phyloP scores from a whole-genome alignment of 2,888 invertebrate genomes.

The Portevinia maculata region DNA sequence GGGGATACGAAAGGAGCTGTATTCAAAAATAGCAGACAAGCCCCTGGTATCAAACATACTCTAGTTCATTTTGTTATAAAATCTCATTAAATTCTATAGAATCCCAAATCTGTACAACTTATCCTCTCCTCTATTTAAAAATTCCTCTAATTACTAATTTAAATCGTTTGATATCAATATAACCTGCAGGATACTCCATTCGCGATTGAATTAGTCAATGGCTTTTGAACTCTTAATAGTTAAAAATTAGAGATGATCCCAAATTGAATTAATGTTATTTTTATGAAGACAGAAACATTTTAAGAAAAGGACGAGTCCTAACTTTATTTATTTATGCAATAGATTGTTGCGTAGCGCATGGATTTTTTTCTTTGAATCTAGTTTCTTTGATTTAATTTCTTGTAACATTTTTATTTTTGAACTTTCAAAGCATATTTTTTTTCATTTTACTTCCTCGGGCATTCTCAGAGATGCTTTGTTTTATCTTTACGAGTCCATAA shows the following conservation, averaged over 20 bases:
- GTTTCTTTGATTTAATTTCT: constrained; percentile 1
- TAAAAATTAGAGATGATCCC: background rate
- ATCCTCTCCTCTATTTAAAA: too few relatives aligned
- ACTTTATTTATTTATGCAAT: background rate
- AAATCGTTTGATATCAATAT: background rate
- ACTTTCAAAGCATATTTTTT: background rate
- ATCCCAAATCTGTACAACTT: too few relatives aligned
- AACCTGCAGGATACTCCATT: background rate
- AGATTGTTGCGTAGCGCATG: too few relatives aligned
- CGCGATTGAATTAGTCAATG: background rate
- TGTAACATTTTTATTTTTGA: background rate
- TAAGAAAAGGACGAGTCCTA: constrained; percentile 1
- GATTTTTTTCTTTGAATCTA: too few relatives aligned
- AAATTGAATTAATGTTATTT: constrained; percentile 22
- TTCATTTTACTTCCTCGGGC: constrained; percentile 16
- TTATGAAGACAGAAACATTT: background rate
- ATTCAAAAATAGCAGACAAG: too few relatives aligned
- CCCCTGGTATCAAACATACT: too few relatives aligned
- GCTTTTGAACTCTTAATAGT: constrained; percentile 7
- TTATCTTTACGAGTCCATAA: constrained; percentile 33
- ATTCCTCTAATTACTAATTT: background rate
- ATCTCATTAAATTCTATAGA: too few relatives aligned
- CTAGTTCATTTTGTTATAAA: too few relatives aligned
- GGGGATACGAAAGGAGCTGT: too few relatives aligned
- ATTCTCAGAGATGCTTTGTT: background rate